Conservation (phyloP, 2,113 vertebrate species). For the Thalassarche chlororhynchos region DNA sequence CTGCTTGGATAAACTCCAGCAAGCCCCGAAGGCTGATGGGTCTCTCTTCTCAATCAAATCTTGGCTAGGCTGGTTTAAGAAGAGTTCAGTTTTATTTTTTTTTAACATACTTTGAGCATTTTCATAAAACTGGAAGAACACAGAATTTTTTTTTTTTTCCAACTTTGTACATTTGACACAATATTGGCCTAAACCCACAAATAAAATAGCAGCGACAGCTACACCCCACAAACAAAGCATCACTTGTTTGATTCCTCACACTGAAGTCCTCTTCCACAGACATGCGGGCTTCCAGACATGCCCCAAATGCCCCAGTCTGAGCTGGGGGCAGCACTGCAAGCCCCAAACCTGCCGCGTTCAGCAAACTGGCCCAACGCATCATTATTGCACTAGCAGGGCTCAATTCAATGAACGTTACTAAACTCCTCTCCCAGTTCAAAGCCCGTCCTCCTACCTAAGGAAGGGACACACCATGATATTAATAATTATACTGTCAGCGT, state of each 20-base stretch:
- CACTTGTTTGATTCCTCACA: background rate
- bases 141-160: background rate
- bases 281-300: background rate
- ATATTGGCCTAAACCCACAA: background rate
- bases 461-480: background rate
- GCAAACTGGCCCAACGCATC: background rate
- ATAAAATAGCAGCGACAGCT: background rate
- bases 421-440: background rate
- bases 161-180: background rate
- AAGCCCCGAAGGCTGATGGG: background rate
- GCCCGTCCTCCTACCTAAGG: background rate
- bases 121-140: background rate
- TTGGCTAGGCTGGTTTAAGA: background rate
- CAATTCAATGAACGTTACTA: background rate
- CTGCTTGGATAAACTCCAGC: background rate
- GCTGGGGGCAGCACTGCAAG: background rate
- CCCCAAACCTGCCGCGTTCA: fast-evolving
- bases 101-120: background rate
- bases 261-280: background rate
- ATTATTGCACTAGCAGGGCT: background rate
- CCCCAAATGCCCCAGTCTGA: fast-evolving
- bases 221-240: background rate
- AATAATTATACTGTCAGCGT: background rate
- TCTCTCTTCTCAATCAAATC: background rate
- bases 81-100: background rate